These are phyloP conservation scores for Zapornia atra DNA, from an alignment of 2,113 vertebrate genomes.

Conservation along the genomic window DNA sequence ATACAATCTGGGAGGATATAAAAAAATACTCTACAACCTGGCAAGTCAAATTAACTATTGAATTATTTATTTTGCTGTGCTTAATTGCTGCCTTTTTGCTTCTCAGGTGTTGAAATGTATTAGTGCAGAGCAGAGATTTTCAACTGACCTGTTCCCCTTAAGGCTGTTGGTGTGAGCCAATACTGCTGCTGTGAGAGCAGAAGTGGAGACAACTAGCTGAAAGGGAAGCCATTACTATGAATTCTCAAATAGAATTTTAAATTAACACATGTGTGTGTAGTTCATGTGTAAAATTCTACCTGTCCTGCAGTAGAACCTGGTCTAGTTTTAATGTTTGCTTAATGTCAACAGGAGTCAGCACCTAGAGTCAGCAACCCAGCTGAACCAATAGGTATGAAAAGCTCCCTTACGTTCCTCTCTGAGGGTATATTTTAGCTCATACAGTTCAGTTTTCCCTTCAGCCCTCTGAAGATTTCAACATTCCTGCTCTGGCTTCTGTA, in stretches of 20 bases:
- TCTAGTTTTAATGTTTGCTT: background rate
- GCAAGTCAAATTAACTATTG: slow-evolving; percentile 59
- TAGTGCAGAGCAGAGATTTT: slow-evolving; percentile 34
- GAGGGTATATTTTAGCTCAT: background rate
- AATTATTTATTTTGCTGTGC: slow-evolving; percentile 69
- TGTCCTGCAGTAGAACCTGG: background rate
- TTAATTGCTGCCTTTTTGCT: slow-evolving; percentile 63
- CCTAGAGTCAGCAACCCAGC: background rate
- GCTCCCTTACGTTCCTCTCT: background rate
- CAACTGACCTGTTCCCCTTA: background rate
- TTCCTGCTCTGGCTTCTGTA: background rate
- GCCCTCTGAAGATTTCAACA: background rate
- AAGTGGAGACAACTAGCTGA: background rate
- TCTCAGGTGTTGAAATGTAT: slow-evolving; percentile 34
- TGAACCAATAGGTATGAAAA: background rate
- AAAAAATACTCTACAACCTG: slow-evolving; percentile 27
- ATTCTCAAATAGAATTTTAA: slow-evolving; percentile 6
- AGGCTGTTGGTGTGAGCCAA: background rate
- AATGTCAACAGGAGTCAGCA: background rate
- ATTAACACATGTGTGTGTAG: background rate
- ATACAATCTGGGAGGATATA: slow-evolving; percentile 26
- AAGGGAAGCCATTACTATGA: background rate
- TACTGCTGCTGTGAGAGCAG: background rate
- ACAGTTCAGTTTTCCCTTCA: background rate
- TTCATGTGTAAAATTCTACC: background rate